Percentiles rank a stretch among this genome's conserved stretches.
Evolutionary conservation across 1,140 invertebrate species (phyloP).

Genomic region (Diploscapter pachys): DNA sequence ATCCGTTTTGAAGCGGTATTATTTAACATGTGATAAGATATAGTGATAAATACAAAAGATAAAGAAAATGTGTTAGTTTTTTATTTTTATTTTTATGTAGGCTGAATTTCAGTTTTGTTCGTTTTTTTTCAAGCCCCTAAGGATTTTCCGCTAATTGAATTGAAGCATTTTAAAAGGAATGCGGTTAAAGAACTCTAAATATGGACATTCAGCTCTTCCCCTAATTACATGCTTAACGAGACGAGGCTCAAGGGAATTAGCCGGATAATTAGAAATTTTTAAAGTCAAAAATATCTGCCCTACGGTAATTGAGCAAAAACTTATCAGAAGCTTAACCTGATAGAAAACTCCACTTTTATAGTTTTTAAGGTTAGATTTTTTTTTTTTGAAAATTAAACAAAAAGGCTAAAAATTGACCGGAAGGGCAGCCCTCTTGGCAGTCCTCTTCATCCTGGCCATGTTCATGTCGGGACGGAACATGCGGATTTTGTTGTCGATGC

Average conservation of each 20-base stretch:
- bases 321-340: not conserved
- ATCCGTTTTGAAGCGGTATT: conserved; percentile 4
- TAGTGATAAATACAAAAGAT: conserved; percentile 7
- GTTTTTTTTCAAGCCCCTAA: too few species aligned
- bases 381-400: conserved; percentile 14
- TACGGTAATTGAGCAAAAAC: not conserved
- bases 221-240: too few species aligned
- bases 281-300: conserved; percentile 6
- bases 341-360: not conserved
- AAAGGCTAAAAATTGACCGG: conserved; percentile 65
- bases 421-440: conserved; percentile 78
- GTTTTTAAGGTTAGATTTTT: conserved; percentile 9
- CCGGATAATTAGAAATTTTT: conserved; percentile 8
- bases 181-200: too few species aligned
- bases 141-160: too few species aligned
- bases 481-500: conserved; percentile 84
- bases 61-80: too few species aligned
- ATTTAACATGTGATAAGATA: not conserved
- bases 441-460: conserved; percentile 83
- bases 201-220: too few species aligned
- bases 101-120: too few species aligned
- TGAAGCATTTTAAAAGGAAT: too few species aligned
- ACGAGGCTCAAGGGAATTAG: not conserved
- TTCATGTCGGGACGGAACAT: conserved; percentile 92
- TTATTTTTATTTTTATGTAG: too few species aligned